Base-by-base conservation (phyloP, 1,140 invertebrate species). In the Belonocnema kinseyi region DNA sequence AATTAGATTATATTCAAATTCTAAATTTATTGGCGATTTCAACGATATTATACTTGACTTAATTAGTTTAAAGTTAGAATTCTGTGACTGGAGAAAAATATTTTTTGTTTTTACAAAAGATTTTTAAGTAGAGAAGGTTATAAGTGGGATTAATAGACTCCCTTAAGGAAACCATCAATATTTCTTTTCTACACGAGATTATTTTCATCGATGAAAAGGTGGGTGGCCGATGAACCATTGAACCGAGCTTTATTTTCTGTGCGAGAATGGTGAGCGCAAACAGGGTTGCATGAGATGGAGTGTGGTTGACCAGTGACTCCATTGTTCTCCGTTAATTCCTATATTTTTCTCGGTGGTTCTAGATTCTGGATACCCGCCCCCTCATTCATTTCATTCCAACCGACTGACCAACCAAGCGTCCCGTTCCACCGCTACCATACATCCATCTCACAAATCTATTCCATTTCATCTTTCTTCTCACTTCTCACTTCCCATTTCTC, bases 271-370 rank as follows among this genome's bases (percentile, higher is more conserved):
- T 53, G 53, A 71, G 74, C 77, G 19, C 6, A 58, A 58, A 19
- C 4, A 33, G 21, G 56, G 26, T 12, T 1, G 56, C 56, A 58
- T n/a, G 17, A 58, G 56, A 74, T 40, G 13, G 50, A 74, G 53
- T 72, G 73, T 73, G 51, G 46, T 71, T 78, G 73, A 74, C 77
- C 77, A 72, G 16, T 19, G 66, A 46, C 58, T 73, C 79, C 79
- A 80, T 80, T 76, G 76, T 80, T 80, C 79, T 76, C 71, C 51
- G 46, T 72, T 74, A 77, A 80, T 80, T 77, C 79, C 74, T 56
- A 80, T 77, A 77, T 78, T 76, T 81, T 76, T 78, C 79, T 76
- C 74, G 17, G 70, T 19, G 56, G 50, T 78, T 76, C 74, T 58
- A 14, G 8, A 53, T 72, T 51, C 72, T 52, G 17, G 21, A 21